Evolutionary conservation across 2,113 vertebrate genomes (phyloP).

Genomic region (Eidolon helvum): DNA sequence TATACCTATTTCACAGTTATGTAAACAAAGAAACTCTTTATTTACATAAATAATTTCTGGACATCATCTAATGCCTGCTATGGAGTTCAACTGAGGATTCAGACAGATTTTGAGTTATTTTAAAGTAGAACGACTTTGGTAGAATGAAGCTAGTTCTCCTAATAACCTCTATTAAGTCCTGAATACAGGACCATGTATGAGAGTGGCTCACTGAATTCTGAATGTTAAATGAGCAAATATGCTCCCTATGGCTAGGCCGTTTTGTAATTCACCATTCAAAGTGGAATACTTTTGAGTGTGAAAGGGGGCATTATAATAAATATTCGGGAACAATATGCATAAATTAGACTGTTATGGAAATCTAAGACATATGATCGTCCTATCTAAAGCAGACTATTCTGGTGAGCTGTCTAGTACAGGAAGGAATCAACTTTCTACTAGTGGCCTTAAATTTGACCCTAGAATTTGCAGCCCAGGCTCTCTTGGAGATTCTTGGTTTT

Average conservation of each 20-base stretch:
- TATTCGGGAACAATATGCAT: not conserved
- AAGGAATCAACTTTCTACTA: not conserved
- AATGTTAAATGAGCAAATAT: not conserved
- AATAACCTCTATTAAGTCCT: not conserved
- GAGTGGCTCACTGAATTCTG: not conserved
- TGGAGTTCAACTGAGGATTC: not conserved
- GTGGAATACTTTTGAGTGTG: not conserved
- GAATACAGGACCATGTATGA: not conserved
- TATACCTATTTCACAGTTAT: not conserved
- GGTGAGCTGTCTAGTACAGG: not conserved
- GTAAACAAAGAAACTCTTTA: not conserved
- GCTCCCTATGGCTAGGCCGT: not conserved
- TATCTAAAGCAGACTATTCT: not conserved
- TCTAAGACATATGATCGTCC: not conserved
- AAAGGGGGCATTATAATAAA: not conserved
- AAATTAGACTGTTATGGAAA: not conserved
- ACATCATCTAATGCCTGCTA: not conserved
- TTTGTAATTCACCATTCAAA: not conserved
- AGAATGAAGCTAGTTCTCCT: not conserved
- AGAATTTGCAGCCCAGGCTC: not conserved
- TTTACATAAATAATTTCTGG: not conserved
- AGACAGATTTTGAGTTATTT: not conserved
- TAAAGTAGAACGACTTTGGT: not conserved
- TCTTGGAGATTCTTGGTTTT: not conserved
- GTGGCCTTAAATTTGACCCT: not conserved